Percentiles rank a stretch among this genome's conserved stretches.
phyloP scores from a whole-genome alignment of 2,797 vertebrate species.

The Channallabes apus region DNA sequence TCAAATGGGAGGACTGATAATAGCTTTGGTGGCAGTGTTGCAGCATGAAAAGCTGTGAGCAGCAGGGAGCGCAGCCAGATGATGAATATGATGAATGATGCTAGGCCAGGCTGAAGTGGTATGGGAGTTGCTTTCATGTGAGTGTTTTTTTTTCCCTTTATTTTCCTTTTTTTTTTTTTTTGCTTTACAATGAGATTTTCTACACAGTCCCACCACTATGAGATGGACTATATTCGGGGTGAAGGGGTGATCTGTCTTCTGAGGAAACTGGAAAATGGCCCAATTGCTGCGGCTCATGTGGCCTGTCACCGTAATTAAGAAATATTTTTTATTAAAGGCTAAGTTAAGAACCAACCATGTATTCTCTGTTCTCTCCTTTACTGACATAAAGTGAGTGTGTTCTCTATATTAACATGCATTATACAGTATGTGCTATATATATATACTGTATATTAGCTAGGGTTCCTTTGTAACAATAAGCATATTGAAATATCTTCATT shows the following conservation, averaged over 20 bases:
- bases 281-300: slow-evolving; percentile 42
- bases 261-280: slow-evolving; percentile 45
- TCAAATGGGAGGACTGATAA: slow-evolving; percentile 46
- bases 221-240: slow-evolving; percentile 38
- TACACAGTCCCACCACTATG: slow-evolving; percentile 47
- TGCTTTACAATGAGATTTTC: slow-evolving; percentile 62
- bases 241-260: slow-evolving; percentile 59
- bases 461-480: neutral
- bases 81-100: slow-evolving; percentile 52
- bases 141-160: slow-evolving; percentile 15
- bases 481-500: slow-evolving; percentile 50
- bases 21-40: slow-evolving; percentile 39
- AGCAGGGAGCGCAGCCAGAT: slow-evolving; percentile 34
- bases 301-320: slow-evolving; percentile 57
- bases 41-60: slow-evolving; percentile 38
- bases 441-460: neutral
- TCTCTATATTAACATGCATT: neutral
- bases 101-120: slow-evolving; percentile 54
- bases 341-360: neutral
- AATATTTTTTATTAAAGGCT: slow-evolving; percentile 37
- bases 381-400: neutral
- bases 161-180: slow-evolving; percentile 8
- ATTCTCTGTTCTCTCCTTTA: neutral
- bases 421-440: neutral
- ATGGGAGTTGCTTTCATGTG: slow-evolving; percentile 49